Base-by-base conservation (phyloP, 2,113 vertebrate species). In the Bubalus kerabau region DNA sequence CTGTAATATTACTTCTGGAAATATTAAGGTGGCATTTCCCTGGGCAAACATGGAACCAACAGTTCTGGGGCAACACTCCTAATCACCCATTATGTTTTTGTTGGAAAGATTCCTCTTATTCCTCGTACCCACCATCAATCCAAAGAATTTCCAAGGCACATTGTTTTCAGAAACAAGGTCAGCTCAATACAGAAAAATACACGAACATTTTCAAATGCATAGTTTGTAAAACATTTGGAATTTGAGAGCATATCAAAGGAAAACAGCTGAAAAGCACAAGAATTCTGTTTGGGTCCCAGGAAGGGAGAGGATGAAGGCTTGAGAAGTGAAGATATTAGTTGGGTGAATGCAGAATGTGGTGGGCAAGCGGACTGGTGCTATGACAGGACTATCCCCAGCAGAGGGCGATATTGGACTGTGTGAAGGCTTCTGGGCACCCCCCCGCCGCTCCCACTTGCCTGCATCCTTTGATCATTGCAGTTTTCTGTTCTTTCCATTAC, bases 331-430 rank as follows among this genome's bases (percentile, higher is more conserved):
- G 9, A 30, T 23, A 6, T 91, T 30, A 1, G 52, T 13, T n/a
- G 4, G 7, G 10, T 15, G 64, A 87, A 64, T 36, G 16, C 30
- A 56, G 11, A 24, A 30, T 7, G 10, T 17, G 0, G 4, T 2
- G 0, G 24, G 54, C 1, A 1, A 19, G 30, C 3, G 2, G 14
- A 0, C 2, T 6, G 23, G 16, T 94, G 92, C 60, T 67, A 13
- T 97, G 59, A 24, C 23, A 30, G 23, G 9, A 10, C 5, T 64
- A 1, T 24, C 0, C 3, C 90, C 98, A 97, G 98, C 91, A 98
- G 98, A 97, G 98, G 95, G 97, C 32, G 83, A 89, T 82, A 24
- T 85, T 26, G 62, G 78, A 43, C 95, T 82, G 36, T 23, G 16
- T 57, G 94, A 97, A 46, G 57, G 64, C 95, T 85, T 48, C 67